Conservation (phyloP, 1,140 invertebrate genomes). For the Eumeta japonica region DNA sequence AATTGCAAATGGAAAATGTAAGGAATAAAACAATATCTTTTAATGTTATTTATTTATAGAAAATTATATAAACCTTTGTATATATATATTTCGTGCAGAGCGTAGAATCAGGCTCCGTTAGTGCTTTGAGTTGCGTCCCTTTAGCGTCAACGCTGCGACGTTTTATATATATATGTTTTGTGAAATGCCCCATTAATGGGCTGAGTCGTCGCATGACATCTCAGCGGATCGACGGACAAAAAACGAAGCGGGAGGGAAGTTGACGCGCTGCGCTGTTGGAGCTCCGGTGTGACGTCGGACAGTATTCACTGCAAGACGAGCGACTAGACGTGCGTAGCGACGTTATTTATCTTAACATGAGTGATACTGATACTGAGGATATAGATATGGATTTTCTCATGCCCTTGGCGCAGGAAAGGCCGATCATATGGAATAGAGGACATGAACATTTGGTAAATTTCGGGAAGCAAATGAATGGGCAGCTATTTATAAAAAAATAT, state of each 20-base stretch:
- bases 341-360: conserved; percentile 10
- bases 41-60: no score
- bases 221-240: no score
- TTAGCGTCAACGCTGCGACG: no score
- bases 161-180: no score
- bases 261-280: conserved; percentile 13
- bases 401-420: conserved; percentile 13
- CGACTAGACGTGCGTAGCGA: conserved; percentile 14
- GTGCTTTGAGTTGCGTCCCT: no score
- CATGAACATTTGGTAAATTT: conserved; percentile 14
- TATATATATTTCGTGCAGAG: no score
- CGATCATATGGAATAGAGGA: conserved; percentile 16
- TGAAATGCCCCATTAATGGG: no score
- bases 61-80: no score
- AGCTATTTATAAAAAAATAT: conserved; percentile 13
- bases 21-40: no score
- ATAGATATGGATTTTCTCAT: conserved; percentile 15
- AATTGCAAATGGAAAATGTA: no score
- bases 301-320: conserved; percentile 8
- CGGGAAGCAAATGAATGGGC: conserved; percentile 14
- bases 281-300: conserved; percentile 11
- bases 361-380: conserved; percentile 4
- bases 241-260: conserved; percentile 15
- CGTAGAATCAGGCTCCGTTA: no score
- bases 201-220: no score